Evolutionary conservation across 1,140 invertebrate genomes (phyloP), one percentile per base, ranked within the genome.

Genomic region (Magallana angulata): DNA sequence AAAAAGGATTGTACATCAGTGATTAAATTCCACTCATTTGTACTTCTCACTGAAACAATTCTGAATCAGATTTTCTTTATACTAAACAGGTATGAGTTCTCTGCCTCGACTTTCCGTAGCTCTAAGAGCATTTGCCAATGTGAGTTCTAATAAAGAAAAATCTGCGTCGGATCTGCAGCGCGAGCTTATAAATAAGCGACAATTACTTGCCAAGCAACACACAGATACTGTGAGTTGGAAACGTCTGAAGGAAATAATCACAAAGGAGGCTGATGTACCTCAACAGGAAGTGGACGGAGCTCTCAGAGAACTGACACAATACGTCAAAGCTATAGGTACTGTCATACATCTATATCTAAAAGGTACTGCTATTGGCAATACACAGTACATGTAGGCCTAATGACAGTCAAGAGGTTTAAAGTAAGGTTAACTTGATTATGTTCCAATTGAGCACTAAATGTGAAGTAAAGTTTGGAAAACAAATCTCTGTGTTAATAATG

Each of bases 61-160:
- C 1, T 36, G 1, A 0, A 36, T 36, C 36, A 36, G 36, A 62
- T n/a, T 62, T 62, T 62, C 60, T 12, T 71, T 24, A 24, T 11
- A 30, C n/a, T 24, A 11, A 14, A 85, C 4, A 88, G 57, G n/a
- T 12, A 91, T 92, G 91, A 86, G 89, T 81, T 64, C 82, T 30
- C 85, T 93, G 30, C 94, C 94, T 59, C 86, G 93, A 48, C 89
- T 94, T 60, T 92, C 93, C 9, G 91, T 91, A 48, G 93, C 93
- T n/a, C 60, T 94, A 12, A 57, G 94, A 81, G 93, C 92, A 14
- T 94, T 94, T 88, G 88, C 92, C 16, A 90, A 85, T 80, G 87
- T 93, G 24, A 76, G 89, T 30, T 86, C 88, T 18, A 81, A 88
- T 81, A 87, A 82, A 57, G 80, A 30, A 59, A n/a, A 68, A 9